Percentiles rank a stretch among this genome's conserved stretches.
Evolutionary conservation across 2,888 invertebrate genomes (phyloP).

Genomic region (Zelleria hepariella): DNA sequence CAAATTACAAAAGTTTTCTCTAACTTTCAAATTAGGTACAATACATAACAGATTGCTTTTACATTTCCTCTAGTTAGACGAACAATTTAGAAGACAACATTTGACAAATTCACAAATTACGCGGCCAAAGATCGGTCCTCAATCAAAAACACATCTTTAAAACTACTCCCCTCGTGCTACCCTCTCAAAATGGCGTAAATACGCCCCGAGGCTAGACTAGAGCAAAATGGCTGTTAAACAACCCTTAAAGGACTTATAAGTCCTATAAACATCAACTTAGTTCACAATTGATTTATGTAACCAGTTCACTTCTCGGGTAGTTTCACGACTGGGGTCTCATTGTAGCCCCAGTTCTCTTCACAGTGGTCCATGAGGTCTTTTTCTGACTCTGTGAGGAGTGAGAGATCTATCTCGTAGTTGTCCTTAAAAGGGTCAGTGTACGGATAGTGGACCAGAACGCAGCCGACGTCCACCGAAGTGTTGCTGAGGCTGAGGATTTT

Average conservation of each 20-base stretch:
- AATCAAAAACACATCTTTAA: not conserved
- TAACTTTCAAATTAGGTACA: not conserved
- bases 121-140: too few species aligned
- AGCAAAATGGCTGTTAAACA: not conserved
- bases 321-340: conserved; percentile 75
- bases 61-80: too few species aligned
- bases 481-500: conserved; percentile 56
- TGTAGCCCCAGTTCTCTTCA: conserved; percentile 75
- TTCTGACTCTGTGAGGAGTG: conserved; percentile 73
- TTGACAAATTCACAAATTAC: too few species aligned
- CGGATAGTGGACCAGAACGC: conserved; percentile 69
- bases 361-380: conserved; percentile 77
- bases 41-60: too few species aligned
- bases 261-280: not conserved
- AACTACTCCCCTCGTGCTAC: too few species aligned
- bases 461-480: conserved; percentile 62
- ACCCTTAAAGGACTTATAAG: not conserved
- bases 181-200: not conserved
- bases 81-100: too few species aligned
- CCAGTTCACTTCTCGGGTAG: conserved; percentile 74
- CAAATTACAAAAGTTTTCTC: not conserved
- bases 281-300: not conserved
- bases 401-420: conserved; percentile 50
- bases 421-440: conserved; percentile 61
- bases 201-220: not conserved